Conservation (phyloP, 2,888 invertebrate genomes). For the Agrypnus murinus region DNA sequence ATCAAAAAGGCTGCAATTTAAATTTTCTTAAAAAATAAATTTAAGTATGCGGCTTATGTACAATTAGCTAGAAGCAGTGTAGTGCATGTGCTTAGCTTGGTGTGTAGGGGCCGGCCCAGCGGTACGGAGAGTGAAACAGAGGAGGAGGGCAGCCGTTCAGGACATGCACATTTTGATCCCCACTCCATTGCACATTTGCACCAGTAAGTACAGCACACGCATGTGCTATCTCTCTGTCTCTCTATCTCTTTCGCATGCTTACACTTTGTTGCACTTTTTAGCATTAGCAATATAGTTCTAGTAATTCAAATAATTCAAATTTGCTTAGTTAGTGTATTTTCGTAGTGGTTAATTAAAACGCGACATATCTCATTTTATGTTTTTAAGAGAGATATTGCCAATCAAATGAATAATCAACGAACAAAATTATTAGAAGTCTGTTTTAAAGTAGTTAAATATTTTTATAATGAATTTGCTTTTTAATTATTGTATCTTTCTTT, state of each 20-base stretch:
- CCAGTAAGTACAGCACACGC: constrained; percentile 70
- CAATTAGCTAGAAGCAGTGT: constrained; percentile 62
- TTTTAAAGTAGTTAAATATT: too few species aligned
- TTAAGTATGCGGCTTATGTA: constrained; percentile 25
- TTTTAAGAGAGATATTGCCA: too few species aligned
- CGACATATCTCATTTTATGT: too few species aligned
- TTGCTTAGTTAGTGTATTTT: too few species aligned
- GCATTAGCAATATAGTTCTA: too few species aligned
- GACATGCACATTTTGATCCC: constrained; percentile 69
- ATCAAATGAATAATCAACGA: too few species aligned
- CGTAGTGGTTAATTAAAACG: too few species aligned
- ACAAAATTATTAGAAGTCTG: too few species aligned
- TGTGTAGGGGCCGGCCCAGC: constrained; percentile 75
- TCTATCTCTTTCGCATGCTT: constrained; percentile 26
- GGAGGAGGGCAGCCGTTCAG: constrained; percentile 75
- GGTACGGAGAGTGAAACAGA: constrained; percentile 87
- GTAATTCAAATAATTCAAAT: too few species aligned
- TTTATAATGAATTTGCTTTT: constrained; percentile 3
- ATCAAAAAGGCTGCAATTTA: too few species aligned
- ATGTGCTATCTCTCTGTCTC: constrained; percentile 24
- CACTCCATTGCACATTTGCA: constrained; percentile 72
- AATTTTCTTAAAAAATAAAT: too few species aligned
- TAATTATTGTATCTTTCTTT: background rate
- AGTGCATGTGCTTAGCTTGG: constrained; percentile 72
- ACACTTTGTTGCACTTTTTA: constrained; percentile 40